phyloP scores from a whole-genome alignment of 2,888 invertebrate species.

The Drosophila buzzatii region DNA sequence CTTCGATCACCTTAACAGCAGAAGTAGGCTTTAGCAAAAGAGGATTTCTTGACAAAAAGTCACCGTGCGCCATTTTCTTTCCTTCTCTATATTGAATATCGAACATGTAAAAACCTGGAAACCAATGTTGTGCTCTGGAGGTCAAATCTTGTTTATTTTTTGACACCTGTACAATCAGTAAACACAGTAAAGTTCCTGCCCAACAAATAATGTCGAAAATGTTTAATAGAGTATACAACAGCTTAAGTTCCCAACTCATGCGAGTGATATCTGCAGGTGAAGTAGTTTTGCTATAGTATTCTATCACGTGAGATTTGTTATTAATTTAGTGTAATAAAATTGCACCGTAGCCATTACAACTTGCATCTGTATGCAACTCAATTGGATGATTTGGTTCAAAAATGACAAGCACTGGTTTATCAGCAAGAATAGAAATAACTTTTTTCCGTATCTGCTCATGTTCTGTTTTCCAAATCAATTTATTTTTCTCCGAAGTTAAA shows the following conservation, averaged over 20 bases:
- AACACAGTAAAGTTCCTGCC: not conserved
- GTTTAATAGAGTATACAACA: not conserved
- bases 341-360: not conserved
- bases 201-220: not conserved
- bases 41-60: not conserved
- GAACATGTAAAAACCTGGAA: not conserved
- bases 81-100: conserved; percentile 1
- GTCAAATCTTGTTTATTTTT: not conserved
- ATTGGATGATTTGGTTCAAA: not conserved
- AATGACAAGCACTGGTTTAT: not conserved
- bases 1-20: not conserved
- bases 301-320: not conserved
- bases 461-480: not conserved
- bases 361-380: too few species aligned
- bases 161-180: not conserved
- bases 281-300: not conserved
- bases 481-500: not conserved
- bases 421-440: not conserved
- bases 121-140: not conserved
- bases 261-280: not conserved
- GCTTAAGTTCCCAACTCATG: not conserved
- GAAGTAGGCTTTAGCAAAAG: not conserved
- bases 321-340: not conserved
- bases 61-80: not conserved
- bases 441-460: not conserved